phyloP scores from a whole-genome alignment of 2,888 invertebrate species.

The Arrhopalites spinosus region DNA sequence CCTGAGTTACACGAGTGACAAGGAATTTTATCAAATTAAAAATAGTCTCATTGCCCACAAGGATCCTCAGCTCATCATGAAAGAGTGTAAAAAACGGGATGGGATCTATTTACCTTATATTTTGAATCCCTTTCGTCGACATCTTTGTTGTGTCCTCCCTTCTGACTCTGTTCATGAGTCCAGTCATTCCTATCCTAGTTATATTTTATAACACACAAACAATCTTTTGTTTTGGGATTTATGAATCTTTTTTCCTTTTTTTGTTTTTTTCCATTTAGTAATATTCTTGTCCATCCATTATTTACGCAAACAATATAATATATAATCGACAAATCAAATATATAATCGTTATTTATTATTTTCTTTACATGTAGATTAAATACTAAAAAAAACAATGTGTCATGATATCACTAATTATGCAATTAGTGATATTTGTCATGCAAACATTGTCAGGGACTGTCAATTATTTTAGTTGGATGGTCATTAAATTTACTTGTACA shows the following conservation, averaged over 20 bases:
- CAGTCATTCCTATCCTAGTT: neutral
- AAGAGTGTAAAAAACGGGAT: neutral
- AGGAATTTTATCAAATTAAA: constrained; percentile 33
- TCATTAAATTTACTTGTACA: too few species aligned
- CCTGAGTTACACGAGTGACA: constrained; percentile 27
- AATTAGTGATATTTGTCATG: neutral
- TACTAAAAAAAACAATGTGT: too few species aligned
- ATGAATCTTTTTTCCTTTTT: neutral
- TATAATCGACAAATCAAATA: neutral
- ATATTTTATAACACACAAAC: neutral
- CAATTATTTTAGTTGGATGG: too few species aligned
- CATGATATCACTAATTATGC: neutral
- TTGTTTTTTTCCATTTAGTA: neutral
- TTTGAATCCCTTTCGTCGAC: neutral
- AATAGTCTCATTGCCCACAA: constrained; percentile 16
- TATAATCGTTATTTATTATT: neutral
- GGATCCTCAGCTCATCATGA: neutral
- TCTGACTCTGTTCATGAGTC: neutral
- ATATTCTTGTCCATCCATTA: neutral
- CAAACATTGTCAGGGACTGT: too few species aligned
- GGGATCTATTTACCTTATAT: too few species aligned
- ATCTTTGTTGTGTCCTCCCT: neutral
- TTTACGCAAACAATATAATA: neutral
- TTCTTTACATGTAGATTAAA: too few species aligned
- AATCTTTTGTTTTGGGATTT: too few species aligned